These are phyloP conservation scores for Blera fallax DNA, from an alignment of 2,888 invertebrate genomes.

Conservation along the genomic window DNA sequence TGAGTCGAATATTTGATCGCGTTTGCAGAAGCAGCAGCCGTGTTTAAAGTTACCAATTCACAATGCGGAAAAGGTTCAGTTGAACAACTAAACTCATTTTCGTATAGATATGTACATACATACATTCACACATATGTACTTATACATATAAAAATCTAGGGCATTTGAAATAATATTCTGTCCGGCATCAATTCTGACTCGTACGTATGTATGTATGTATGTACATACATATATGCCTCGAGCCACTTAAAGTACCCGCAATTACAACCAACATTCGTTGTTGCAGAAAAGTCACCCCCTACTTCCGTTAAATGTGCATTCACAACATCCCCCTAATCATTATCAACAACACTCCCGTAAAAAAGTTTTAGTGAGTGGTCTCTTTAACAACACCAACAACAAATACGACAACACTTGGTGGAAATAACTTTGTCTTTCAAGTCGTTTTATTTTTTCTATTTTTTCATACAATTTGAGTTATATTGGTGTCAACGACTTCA, in stretches of 20 bases:
- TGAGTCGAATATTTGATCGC: too few species aligned
- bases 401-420: slow-evolving; percentile 13
- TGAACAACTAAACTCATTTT: too few species aligned
- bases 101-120: too few species aligned
- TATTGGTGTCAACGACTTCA: slow-evolving; percentile 49
- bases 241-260: not conserved
- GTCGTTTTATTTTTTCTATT: not conserved
- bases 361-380: slow-evolving; percentile 27
- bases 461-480: slow-evolving; percentile 17
- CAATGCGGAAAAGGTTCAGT: not conserved
- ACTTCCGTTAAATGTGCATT: slow-evolving; percentile 4
- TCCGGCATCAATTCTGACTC: too few species aligned
- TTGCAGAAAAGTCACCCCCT: slow-evolving; percentile 15
- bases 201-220: not conserved
- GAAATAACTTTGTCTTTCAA: not conserved
- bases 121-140: too few species aligned
- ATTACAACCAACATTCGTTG: slow-evolving; percentile 7
- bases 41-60: not conserved
- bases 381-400: slow-evolving; percentile 20
- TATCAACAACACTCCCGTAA: not conserved
- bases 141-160: not conserved
- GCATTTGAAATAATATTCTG: not conserved
- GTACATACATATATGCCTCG: not conserved
- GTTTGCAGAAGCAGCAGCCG: too few species aligned
- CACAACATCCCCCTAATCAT: not conserved